Evolutionary conservation across 2,888 invertebrate genomes (phyloP).

Genomic region (Drymonia ruficornis): DNA sequence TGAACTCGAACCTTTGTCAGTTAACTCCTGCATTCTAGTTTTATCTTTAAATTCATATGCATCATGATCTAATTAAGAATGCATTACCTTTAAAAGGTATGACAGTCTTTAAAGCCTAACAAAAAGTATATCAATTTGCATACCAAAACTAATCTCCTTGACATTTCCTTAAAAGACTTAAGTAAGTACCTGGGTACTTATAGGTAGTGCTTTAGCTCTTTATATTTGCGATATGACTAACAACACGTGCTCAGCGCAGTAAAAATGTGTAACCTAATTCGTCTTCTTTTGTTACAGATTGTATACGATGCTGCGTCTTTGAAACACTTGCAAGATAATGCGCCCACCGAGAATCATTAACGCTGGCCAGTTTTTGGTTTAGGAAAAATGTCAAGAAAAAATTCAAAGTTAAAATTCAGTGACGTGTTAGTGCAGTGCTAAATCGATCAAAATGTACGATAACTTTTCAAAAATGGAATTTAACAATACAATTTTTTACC

Average conservation of each 20-base stretch:
- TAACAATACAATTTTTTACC: conserved; percentile 82
- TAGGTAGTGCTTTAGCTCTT: conserved; percentile 21
- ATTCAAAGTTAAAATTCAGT: conserved; percentile 46
- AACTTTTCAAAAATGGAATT: conserved; percentile 57
- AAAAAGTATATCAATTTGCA: too few relatives aligned
- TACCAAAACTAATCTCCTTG: conserved; percentile 36
- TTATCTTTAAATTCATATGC: neutral
- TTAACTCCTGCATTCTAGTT: neutral
- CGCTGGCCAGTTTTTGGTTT: too few relatives aligned
- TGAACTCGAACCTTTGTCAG: conserved; percentile 11
- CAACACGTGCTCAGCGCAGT: conserved; percentile 33
- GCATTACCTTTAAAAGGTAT: conserved; percentile 6
- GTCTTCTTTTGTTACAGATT: conserved; percentile 54
- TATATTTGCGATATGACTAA: conserved; percentile 40
- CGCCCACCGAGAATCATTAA: neutral
- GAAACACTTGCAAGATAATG: conserved; percentile 14
- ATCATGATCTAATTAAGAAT: neutral
- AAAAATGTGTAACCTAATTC: conserved; percentile 34
- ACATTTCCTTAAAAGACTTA: conserved; percentile 37
- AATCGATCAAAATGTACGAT: conserved; percentile 41
- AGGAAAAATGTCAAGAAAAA: conserved; percentile 53
- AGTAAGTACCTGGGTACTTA: conserved; percentile 13
- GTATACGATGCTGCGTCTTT: conserved; percentile 23
- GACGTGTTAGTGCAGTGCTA: conserved; percentile 37
- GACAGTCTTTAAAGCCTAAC: too few relatives aligned